Evolutionary conservation across 1,140 invertebrate genomes (phyloP).

Genomic region (Aporrectodea caliginosa): DNA sequence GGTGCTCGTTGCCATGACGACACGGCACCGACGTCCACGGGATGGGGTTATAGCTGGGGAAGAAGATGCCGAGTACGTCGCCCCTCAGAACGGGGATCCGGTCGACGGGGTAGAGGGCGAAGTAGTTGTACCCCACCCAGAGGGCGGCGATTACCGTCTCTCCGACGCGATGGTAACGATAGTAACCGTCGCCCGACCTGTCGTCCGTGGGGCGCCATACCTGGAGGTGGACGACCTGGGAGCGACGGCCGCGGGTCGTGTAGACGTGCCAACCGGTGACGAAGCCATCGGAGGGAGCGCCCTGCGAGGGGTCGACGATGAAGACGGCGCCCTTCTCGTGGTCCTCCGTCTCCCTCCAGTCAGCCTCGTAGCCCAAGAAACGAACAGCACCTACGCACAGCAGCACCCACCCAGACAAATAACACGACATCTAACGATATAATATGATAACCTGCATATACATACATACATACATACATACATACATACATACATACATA

Average conservation of each 20-base stretch:
- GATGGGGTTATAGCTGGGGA: constrained; percentile 17
- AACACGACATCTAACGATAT: not conserved
- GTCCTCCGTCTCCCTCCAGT: constrained; percentile 16
- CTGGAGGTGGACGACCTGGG: constrained; percentile 14
- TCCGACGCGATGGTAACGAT: not conserved
- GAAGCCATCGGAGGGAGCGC: not conserved
- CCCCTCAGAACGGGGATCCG: constrained; percentile 9
- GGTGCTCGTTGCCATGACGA: not conserved
- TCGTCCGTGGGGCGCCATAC: constrained; percentile 2
- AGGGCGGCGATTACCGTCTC: constrained; percentile 16
- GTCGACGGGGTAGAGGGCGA: constrained; percentile 5
- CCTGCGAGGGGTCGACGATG: constrained; percentile 1
- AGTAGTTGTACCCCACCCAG: constrained; percentile 24
- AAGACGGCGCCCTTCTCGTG: not conserved
- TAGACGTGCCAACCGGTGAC: constrained; percentile 14
- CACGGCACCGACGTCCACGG: constrained; percentile 11
- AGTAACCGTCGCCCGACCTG: not conserved
- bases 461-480: not conserved
- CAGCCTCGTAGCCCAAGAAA: not conserved
- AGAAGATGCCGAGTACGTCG: constrained; percentile 19
- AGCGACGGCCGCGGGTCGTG: constrained; percentile 15
- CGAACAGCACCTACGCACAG: not conserved
- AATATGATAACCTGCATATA: no score
- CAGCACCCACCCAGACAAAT: not conserved
- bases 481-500: not conserved